Conservation (phyloP, 2,888 invertebrate species). For the Drosophila fulvimacula region DNA sequence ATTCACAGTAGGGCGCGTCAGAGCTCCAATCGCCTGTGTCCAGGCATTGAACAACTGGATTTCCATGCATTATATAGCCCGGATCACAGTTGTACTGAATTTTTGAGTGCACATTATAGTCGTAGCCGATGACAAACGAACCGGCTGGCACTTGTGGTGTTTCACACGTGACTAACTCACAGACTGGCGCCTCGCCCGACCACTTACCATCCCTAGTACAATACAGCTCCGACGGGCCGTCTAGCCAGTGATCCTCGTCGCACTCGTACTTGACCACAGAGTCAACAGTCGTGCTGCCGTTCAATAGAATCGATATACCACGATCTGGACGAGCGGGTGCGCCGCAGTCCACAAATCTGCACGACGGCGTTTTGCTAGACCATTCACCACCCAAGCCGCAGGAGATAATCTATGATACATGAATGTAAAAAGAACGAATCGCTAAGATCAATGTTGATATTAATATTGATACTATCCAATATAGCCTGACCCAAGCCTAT, state of each 20-base stretch:
- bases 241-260: constrained; percentile 92
- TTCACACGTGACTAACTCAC: constrained; percentile 93
- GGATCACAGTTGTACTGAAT: constrained; percentile 95
- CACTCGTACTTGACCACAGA: constrained; percentile 93
- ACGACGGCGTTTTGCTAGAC: constrained; percentile 91
- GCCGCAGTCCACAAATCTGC: constrained; percentile 94
- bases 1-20: constrained; percentile 92
- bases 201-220: constrained; percentile 94
- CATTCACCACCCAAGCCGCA: constrained; percentile 95
- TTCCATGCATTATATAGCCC: constrained; percentile 92
- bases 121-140: constrained; percentile 94
- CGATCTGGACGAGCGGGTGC: constrained; percentile 92
- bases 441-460: neutral
- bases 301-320: constrained; percentile 89
- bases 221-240: constrained; percentile 88
- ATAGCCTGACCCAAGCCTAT: too few species aligned
- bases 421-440: neutral
- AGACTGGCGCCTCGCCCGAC: constrained; percentile 94
- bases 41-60: constrained; percentile 89
- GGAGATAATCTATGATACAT: constrained; percentile 87
- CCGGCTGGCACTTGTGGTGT: constrained; percentile 94
- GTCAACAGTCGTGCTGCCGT: constrained; percentile 92
- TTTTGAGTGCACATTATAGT: constrained; percentile 94
- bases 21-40: constrained; percentile 94
- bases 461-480: too few species aligned